Conservation (phyloP, 2,797 vertebrate species). For the Sylvia borin region DNA sequence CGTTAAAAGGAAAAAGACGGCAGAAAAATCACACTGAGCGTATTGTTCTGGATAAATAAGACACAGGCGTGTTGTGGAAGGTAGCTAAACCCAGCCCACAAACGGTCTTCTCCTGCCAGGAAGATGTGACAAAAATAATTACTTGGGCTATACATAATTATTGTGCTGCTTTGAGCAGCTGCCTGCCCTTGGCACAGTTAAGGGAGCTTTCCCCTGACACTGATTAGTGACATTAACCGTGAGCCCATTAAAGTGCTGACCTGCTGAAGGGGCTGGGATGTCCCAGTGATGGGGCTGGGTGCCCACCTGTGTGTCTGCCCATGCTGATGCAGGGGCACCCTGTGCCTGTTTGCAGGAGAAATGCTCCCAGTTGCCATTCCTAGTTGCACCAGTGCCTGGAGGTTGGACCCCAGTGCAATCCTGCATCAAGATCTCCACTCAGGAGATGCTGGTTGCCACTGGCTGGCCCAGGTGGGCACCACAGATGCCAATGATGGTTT, state of each 20-base stretch:
- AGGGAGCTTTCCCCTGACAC: neutral
- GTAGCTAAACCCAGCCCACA: conserved; percentile 57
- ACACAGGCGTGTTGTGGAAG: conserved; percentile 36
- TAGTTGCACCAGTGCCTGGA: neutral
- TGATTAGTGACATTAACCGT: conserved; percentile 1
- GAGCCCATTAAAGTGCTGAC: neutral
- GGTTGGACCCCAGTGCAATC: neutral
- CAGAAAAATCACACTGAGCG: conserved; percentile 25
- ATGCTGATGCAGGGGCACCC: neutral
- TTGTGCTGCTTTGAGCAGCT: conserved; percentile 45
- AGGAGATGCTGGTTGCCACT: neutral
- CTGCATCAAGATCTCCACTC: neutral
- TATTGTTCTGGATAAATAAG: conserved; percentile 68
- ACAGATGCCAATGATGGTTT: neutral
- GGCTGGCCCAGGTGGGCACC: neutral
- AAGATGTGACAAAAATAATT: conserved; percentile 69
- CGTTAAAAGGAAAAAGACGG: conserved; percentile 25
- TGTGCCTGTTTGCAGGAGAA: neutral
- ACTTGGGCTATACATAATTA: conserved; percentile 54
- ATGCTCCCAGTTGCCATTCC: neutral
- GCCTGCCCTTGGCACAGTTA: conserved; percentile 41
- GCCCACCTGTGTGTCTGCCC: neutral
- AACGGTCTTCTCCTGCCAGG: conserved; percentile 47
- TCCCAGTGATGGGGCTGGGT: neutral
- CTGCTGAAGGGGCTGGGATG: neutral